A percentile compares a stretch with the other conserved stretches of the same genome.
These are phyloP conservation scores for Antheraea assamensis DNA, from an alignment of 2,888 invertebrate genomes.

Conservation along the genomic window DNA sequence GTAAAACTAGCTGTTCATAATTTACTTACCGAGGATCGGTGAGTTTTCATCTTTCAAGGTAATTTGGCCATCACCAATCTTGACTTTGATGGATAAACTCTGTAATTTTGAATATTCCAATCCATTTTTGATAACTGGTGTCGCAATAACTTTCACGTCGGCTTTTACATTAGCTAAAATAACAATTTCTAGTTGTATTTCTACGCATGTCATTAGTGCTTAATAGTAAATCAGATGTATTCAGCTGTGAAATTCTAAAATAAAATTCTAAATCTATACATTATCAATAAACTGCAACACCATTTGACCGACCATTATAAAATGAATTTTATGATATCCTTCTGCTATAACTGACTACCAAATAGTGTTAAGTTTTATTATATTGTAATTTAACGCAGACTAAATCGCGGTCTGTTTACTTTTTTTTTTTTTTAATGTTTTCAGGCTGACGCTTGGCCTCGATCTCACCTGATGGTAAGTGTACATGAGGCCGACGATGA, in stretches of 20 bases:
- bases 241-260: not conserved
- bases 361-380: no score
- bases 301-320: no score
- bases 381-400: no score
- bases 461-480: no score
- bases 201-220: not conserved
- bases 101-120: not conserved
- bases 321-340: no score
- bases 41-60: not conserved
- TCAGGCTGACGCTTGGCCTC: no score
- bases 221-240: not conserved
- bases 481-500: no score
- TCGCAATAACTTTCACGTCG: not conserved
- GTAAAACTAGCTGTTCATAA: not conserved
- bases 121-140: not conserved
- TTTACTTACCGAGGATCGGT: not conserved
- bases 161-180: conserved; percentile 2
- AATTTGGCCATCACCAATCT: not conserved
- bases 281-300: no score
- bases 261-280: no score
- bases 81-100: not conserved
- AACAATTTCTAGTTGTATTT: not conserved
- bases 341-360: no score
- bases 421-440: no score
- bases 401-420: no score